Base-by-base conservation (phyloP, 1,140 invertebrate species). In the Paraescarpia echinospica region DNA sequence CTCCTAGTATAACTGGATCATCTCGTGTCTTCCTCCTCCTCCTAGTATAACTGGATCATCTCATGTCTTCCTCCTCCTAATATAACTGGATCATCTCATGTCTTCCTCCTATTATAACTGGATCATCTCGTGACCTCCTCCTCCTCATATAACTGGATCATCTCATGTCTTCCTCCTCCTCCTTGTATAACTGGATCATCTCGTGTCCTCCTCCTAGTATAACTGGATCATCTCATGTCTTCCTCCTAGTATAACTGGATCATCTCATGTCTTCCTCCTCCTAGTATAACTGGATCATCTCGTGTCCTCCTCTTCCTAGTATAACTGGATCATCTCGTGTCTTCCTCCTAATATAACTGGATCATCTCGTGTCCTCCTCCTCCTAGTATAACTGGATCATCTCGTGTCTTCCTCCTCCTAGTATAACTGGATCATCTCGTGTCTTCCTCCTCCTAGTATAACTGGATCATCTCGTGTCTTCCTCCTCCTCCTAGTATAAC, bases 11-110 rank as follows among this genome's bases (percentile, higher is more conserved):
- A 51, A 51, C 59, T 77, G 22, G 5, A 91, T 35, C 12, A 35
- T 41, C n/a, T n/a, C n/a, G 35, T 93, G 48, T n/a, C n/a, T n/a
- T 89, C 88, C 33, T 31, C 92, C 91, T 35, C 33, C 34, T 90
- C 9, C n/a, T n/a, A n/a, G n/a, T 51, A 18, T 9, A 51, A 51
- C 59, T 77, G 22, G 5, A 91, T 35, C 12, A 35, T 41, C n/a
- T n/a, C n/a, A n/a, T 93, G 48, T 89, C 88, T 31, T 31, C 92
- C 91, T 35, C 33, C 34, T 90, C 9, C n/a, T n/a, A n/a, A n/a
- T 51, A 18, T 9, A 51, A 51, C 59, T 77, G 22, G 5, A 91
- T 35, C 12, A 35, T 41, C 33, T 93, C 41, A 33, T 89, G 18
- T 31, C 92, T 48, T 35, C 33, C 34, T 90, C 9, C n/a, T n/a